Percentiles rank a stretch among this genome's conserved stretches.
Evolutionary conservation across 2,888 invertebrate species (phyloP).

Genomic region (Rhamnusium bicolor): DNA sequence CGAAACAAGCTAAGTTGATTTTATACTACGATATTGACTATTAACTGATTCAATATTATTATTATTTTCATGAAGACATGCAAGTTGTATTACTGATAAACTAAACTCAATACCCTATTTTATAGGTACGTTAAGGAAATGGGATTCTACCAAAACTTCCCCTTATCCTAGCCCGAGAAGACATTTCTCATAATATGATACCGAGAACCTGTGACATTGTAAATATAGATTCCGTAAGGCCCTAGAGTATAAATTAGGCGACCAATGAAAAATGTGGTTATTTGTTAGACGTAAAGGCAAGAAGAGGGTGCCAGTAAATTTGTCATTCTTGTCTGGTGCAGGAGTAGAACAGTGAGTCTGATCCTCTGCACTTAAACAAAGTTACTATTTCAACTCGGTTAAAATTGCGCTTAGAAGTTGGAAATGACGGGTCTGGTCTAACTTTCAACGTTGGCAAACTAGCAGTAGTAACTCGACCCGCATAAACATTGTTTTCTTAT

Average conservation of each 20-base stretch:
- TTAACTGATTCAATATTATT: no score
- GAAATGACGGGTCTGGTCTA: slow-evolving; percentile 22
- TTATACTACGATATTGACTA: no score
- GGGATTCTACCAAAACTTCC: background rate
- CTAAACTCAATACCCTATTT: background rate
- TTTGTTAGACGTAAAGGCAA: slow-evolving; percentile 29
- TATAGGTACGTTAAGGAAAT: background rate
- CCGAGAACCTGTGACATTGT: slow-evolving; percentile 32
- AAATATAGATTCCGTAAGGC: slow-evolving; percentile 34
- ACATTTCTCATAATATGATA: slow-evolving; percentile 36
- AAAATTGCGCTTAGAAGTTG: slow-evolving; percentile 30
- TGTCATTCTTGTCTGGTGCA: slow-evolving; percentile 32
- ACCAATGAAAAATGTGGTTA: slow-evolving; percentile 38
- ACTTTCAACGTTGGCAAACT: background rate
- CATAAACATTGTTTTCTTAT: slow-evolving; percentile 16
- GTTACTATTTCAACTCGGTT: slow-evolving; percentile 31
- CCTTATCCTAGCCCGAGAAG: background rate
- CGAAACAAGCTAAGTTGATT: no score
- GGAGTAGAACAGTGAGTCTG: background rate
- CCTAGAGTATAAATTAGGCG: slow-evolving; percentile 37
- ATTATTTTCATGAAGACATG: no score
- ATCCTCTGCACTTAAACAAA: slow-evolving; percentile 34
- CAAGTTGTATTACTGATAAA: background rate
- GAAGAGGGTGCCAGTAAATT: slow-evolving; percentile 23
- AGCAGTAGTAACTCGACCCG: slow-evolving; percentile 9